Conservation (phyloP, 2,797 vertebrate species). For the Petrocephalus schoutedeni region DNA sequence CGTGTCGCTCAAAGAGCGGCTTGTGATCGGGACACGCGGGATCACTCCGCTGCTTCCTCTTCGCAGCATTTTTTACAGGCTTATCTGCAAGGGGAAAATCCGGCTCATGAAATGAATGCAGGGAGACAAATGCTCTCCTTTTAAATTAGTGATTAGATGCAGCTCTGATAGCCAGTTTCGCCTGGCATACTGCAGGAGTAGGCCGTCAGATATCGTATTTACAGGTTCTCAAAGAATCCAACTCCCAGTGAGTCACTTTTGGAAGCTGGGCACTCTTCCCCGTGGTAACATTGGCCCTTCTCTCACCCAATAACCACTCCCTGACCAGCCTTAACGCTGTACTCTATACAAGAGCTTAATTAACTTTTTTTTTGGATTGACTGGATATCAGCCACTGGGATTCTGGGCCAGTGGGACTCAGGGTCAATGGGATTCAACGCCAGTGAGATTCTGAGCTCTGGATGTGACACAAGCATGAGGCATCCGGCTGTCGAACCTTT, state of each 20-base stretch:
- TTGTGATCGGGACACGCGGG: conserved; percentile 24
- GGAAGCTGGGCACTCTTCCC: conserved; percentile 52
- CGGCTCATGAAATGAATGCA: neutral
- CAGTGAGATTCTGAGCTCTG: neutral
- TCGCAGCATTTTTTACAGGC: conserved; percentile 12
- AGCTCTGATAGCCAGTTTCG: neutral
- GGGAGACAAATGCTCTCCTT: neutral
- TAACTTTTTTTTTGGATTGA: conserved; percentile 11
- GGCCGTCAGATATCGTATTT: conserved; percentile 18
- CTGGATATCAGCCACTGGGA: neutral
- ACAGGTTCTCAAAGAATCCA: conserved; percentile 62
- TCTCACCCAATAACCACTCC: neutral
- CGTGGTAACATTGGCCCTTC: conserved; percentile 56
- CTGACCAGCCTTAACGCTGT: neutral
- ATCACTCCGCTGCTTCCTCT: conserved; percentile 22
- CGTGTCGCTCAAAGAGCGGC: conserved; percentile 23
- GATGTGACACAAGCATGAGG: neutral
- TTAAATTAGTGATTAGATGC: neutral
- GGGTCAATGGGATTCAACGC: neutral
- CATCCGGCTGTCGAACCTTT: neutral
- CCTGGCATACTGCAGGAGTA: neutral
- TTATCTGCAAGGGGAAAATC: neutral
- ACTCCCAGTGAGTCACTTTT: conserved; percentile 54
- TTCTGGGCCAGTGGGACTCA: neutral
- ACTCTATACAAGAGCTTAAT: neutral